These are phyloP conservation scores for Formica exsecta DNA, from an alignment of 1,140 invertebrate genomes.

Conservation along the genomic window DNA sequence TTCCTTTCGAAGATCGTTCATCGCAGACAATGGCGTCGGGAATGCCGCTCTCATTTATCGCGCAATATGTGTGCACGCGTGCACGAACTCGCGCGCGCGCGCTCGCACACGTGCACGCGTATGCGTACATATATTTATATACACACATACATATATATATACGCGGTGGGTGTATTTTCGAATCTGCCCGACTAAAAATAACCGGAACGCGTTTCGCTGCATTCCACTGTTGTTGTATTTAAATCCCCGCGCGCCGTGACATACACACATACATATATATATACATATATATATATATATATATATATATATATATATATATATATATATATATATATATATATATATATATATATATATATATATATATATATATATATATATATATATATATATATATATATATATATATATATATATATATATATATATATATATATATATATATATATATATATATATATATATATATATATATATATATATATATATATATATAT, in stretches of 20 bases:
- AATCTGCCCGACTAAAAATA: too few relatives aligned
- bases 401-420: constrained; percentile 61
- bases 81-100: constrained; percentile 64
- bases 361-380: constrained; percentile 60
- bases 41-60: constrained; percentile 75
- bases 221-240: too few relatives aligned
- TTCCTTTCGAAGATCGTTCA: constrained; percentile 78
- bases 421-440: constrained; percentile 65
- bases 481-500: constrained; percentile 58
- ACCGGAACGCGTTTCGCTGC: too few relatives aligned
- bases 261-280: constrained; percentile 64
- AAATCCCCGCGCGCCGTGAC: too few relatives aligned
- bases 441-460: constrained; percentile 19
- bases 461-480: neutral
- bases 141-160: constrained; percentile 64
- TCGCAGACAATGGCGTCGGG: constrained; percentile 77
- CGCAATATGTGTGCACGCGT: constrained; percentile 70
- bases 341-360: constrained; percentile 64
- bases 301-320: constrained; percentile 65
- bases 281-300: too few relatives aligned
- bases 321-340: constrained; percentile 64
- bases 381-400: constrained; percentile 66
- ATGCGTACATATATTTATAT: constrained; percentile 55
- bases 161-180: too few relatives aligned
- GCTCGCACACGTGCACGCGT: constrained; percentile 23